These are phyloP conservation scores for Salvelinus sp. DNA, from an alignment of 2,113 vertebrate genomes.

Conservation along the genomic window DNA sequence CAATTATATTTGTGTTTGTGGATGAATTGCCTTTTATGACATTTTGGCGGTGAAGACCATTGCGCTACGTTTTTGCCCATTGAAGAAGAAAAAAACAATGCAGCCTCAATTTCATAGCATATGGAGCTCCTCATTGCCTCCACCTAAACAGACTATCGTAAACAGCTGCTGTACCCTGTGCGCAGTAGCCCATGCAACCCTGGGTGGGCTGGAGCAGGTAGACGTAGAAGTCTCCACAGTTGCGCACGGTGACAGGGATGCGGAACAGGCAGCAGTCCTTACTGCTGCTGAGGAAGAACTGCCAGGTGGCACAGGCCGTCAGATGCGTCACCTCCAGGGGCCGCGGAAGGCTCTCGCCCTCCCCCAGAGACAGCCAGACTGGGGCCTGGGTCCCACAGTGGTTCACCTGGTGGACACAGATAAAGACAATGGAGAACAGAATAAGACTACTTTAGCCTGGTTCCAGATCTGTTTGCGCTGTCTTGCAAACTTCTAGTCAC, in stretches of 20 bases:
- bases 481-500: not conserved
- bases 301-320: conserved; percentile 88
- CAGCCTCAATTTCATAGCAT: no score
- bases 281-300: conserved; percentile 75
- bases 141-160: no score
- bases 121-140: no score
- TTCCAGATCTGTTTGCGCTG: not conserved
- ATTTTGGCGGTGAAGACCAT: no score
- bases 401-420: conserved; percentile 76
- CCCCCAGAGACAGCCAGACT: conserved; percentile 83
- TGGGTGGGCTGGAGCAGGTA: conserved; percentile 90
- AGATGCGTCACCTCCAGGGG: conserved; percentile 80
- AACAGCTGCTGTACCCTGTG: conserved; percentile 73
- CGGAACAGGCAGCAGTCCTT: conserved; percentile 88
- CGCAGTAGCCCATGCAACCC: conserved; percentile 92
- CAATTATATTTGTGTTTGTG: no score
- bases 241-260: conserved; percentile 86
- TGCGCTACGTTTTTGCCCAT: no score
- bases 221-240: conserved; percentile 85
- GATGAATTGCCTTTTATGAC: no score
- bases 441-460: no score
- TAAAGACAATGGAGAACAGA: no score
- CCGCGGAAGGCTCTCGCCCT: conserved; percentile 78
- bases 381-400: conserved; percentile 90
- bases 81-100: no score